Conservation (phyloP, 2,113 vertebrate genomes). For the Podarcis raffonei region DNA sequence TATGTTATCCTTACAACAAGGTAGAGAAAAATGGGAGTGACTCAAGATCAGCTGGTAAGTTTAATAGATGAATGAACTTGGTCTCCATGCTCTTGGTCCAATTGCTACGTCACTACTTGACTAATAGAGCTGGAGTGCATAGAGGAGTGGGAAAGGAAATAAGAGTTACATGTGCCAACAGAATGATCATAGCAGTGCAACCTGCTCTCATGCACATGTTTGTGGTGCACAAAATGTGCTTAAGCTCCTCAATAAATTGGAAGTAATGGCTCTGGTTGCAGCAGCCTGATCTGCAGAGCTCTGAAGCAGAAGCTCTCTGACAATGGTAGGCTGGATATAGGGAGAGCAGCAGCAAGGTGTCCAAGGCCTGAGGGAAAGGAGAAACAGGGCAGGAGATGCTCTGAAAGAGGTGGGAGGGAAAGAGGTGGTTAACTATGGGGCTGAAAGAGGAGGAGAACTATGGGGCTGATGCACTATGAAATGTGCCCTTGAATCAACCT, state of each 20-base stretch:
- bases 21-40: background rate
- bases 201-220: background rate
- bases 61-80: background rate
- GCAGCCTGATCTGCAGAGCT: background rate
- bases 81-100: background rate
- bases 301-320: background rate
- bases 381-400: background rate
- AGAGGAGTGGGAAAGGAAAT: background rate
- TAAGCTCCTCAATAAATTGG: no score
- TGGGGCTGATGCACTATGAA: background rate
- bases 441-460: background rate
- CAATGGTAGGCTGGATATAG: background rate
- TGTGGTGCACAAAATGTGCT: background rate
- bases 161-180: background rate
- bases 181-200: no score
- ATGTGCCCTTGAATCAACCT: background rate
- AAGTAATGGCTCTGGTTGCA: background rate
- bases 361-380: background rate
- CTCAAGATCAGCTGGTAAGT: background rate
- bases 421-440: background rate
- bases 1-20: background rate
- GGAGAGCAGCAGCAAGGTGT: background rate
- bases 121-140: background rate
- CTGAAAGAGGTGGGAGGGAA: background rate
- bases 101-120: background rate